Evolutionary conservation across 2,113 vertebrate genomes (phyloP).

Genomic region (Lasiurus borealis): DNA sequence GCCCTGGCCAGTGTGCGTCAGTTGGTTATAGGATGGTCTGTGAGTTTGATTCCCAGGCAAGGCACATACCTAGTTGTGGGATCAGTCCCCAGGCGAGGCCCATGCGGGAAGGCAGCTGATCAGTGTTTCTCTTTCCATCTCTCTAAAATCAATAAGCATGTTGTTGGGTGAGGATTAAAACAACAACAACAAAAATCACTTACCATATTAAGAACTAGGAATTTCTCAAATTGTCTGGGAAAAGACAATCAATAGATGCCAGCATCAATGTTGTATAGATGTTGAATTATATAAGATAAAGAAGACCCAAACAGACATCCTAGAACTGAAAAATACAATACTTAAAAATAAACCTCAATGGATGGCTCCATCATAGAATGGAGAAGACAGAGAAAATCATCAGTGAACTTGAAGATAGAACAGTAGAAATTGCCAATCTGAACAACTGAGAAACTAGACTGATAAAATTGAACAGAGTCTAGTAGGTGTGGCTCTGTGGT

Average conservation of each 20-base stretch:
- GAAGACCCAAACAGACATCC: neutral
- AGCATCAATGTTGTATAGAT: neutral
- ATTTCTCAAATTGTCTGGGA: neutral
- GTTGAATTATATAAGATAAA: neutral
- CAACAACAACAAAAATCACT: neutral
- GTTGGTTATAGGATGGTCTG: neutral
- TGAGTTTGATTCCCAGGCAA: neutral
- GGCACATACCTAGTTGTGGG: neutral
- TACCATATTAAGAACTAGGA: neutral
- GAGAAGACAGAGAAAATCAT: neutral
- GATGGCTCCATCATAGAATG: neutral
- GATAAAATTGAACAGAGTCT: neutral
- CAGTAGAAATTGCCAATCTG: neutral
- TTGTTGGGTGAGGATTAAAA: neutral
- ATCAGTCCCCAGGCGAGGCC: neutral
- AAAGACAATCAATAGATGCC: neutral
- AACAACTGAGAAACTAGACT: neutral
- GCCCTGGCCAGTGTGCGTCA: neutral
- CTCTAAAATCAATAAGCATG: neutral
- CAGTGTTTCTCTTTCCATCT: neutral
- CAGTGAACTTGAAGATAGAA: neutral
- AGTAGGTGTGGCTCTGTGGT: no score
- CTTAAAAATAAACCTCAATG: neutral
- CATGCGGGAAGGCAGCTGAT: neutral
- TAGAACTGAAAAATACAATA: neutral